These are phyloP conservation scores for Phyllopteryx taeniolatus DNA, from an alignment of 2,113 vertebrate genomes.

Conservation along the genomic window DNA sequence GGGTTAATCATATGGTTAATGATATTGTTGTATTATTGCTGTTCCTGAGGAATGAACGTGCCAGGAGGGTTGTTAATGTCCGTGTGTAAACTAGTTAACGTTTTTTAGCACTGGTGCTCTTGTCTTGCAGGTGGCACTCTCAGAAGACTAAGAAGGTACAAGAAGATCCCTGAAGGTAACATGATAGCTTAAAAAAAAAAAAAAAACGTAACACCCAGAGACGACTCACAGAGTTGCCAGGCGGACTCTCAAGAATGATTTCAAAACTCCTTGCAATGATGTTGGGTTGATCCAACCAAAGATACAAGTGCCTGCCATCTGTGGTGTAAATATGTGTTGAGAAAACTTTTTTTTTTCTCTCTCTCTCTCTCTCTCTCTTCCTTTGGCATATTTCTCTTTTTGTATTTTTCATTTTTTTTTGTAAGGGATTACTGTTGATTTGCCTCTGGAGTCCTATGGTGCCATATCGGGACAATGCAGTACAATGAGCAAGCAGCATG, in stretches of 20 bases:
- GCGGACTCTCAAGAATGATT: constrained; percentile 68
- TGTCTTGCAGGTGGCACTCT: constrained; percentile 84
- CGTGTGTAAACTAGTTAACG: neutral
- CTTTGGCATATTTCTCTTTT: neutral
- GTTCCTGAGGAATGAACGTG: neutral
- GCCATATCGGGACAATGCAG: constrained; percentile 62
- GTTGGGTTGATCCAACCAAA: constrained; percentile 99
- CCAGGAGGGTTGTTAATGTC: too few relatives aligned
- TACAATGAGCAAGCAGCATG: constrained; percentile 25
- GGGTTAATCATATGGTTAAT: too few relatives aligned
- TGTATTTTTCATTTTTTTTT: neutral
- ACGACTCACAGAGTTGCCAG: constrained; percentile 65
- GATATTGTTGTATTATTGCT: too few relatives aligned
- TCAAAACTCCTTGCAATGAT: constrained; percentile 81
- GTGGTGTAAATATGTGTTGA: constrained; percentile 92
- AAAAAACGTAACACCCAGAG: constrained; percentile 10
- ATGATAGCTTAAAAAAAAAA: neutral
- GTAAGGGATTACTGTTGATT: constrained; percentile 36
- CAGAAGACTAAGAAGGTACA: constrained; percentile 81
- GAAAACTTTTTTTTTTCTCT: constrained; percentile 45
- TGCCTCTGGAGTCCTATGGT: constrained; percentile 72
- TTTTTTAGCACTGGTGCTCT: neutral
- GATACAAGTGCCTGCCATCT: constrained; percentile 99
- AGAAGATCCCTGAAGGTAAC: neutral
- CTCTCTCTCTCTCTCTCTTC: too few relatives aligned